Evolutionary conservation across 2,888 invertebrate species (phyloP).

Genomic region (Drosophila nr. perissopoda): DNA sequence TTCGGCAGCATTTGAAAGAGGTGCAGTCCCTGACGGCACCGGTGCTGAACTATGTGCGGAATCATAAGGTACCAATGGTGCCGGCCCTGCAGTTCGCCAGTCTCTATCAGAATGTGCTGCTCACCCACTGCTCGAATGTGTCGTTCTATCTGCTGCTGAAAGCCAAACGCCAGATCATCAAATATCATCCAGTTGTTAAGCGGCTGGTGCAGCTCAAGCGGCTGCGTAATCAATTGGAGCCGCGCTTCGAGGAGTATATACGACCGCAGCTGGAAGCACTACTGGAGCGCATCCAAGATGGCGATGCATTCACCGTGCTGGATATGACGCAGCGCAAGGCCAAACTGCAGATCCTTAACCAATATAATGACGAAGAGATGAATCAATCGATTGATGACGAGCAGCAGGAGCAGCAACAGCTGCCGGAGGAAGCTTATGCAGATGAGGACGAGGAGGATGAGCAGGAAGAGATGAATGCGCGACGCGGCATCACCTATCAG

Average conservation of each 20-base stretch:
- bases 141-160: slow-evolving; percentile 94
- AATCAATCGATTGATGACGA: neutral
- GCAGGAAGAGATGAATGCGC: slow-evolving; percentile 84
- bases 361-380: slow-evolving; percentile 35
- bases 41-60: slow-evolving; percentile 87
- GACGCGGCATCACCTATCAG: slow-evolving; percentile 95
- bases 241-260: slow-evolving; percentile 89
- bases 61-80: slow-evolving; percentile 88
- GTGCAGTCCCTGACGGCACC: slow-evolving; percentile 89
- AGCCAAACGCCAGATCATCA: slow-evolving; percentile 89
- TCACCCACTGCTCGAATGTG: slow-evolving; percentile 94
- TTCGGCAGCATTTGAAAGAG: slow-evolving; percentile 89
- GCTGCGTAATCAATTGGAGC: slow-evolving; percentile 90
- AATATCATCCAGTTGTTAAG: slow-evolving; percentile 95
- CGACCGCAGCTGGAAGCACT: slow-evolving; percentile 89
- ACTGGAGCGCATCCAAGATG: slow-evolving; percentile 86
- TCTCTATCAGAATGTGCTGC: slow-evolving; percentile 89
- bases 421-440: slow-evolving; percentile 78
- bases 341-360: slow-evolving; percentile 65
- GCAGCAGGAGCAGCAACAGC: neutral
- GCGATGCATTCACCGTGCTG: slow-evolving; percentile 74
- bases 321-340: slow-evolving; percentile 54
- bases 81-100: slow-evolving; percentile 90
- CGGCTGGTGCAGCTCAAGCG: slow-evolving; percentile 92
- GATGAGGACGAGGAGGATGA: slow-evolving; percentile 83